Conservation (phyloP, 2,888 invertebrate species). For the Agelastica alni region DNA sequence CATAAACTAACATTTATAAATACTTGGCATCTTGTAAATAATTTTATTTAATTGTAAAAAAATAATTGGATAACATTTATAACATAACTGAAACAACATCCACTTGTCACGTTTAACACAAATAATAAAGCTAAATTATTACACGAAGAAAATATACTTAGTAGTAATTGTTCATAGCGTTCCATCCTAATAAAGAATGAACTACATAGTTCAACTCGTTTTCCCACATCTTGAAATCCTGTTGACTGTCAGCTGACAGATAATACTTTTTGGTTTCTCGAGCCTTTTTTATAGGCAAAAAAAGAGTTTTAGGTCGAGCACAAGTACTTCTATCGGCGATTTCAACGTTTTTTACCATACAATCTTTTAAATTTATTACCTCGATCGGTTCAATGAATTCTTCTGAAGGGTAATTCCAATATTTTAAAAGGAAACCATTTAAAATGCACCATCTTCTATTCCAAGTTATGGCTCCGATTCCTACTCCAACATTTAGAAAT, state of each 20-base stretch:
- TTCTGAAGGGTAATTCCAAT: conserved; percentile 42
- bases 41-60: too few relatives aligned
- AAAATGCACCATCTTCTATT: conserved; percentile 40
- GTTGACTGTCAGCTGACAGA: conserved; percentile 30
- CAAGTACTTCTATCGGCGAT: conserved; percentile 38
- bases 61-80: too few relatives aligned
- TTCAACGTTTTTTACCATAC: conserved; percentile 23
- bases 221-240: conserved; percentile 34
- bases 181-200: conserved; percentile 21
- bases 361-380: conserved; percentile 28
- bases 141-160: too few relatives aligned
- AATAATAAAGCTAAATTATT: too few relatives aligned
- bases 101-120: too few relatives aligned
- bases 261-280: conserved; percentile 29
- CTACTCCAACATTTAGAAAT: conserved; percentile 37
- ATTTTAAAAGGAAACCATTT: conserved; percentile 34
- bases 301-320: conserved; percentile 36
- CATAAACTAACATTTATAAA: too few relatives aligned
- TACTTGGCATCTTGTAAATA: too few relatives aligned
- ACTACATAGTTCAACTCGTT: conserved; percentile 25
- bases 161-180: conserved; percentile 16
- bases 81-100: too few relatives aligned
- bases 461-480: conserved; percentile 32
- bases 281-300: conserved; percentile 25
- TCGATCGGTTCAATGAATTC: conserved; percentile 32